Evolutionary conservation across 2,113 vertebrate genomes (phyloP).

Genomic region (Salvelinus fontinalis): DNA sequence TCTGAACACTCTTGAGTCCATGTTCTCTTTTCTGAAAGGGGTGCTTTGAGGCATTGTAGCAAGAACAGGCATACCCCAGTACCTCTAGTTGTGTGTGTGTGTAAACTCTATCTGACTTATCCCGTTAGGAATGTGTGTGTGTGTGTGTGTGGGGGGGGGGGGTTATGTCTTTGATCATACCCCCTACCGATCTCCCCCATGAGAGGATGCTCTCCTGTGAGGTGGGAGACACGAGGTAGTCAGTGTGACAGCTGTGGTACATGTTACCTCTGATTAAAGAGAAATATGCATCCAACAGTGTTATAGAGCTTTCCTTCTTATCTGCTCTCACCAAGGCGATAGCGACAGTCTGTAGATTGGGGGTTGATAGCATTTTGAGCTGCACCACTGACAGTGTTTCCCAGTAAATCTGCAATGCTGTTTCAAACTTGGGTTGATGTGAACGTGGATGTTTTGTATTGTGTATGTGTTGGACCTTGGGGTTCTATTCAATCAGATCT

Average conservation of each 20-base stretch:
- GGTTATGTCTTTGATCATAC: conserved; percentile 53
- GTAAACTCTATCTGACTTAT: conserved; percentile 45
- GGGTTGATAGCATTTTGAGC: not conserved
- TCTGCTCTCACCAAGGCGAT: conserved; percentile 37
- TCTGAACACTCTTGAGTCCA: no score
- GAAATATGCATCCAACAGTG: conserved; percentile 73
- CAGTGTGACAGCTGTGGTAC: conserved; percentile 51
- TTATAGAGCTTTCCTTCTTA: conserved; percentile 60
- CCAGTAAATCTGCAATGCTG: not conserved
- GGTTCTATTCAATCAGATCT: no score
- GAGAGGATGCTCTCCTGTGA: conserved; percentile 50
- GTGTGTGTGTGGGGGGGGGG: not conserved
- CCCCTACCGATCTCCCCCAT: conserved; percentile 47
- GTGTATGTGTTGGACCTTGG: not conserved
- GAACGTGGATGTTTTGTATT: not conserved
- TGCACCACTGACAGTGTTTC: not conserved
- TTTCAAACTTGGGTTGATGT: no score
- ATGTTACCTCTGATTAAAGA: conserved; percentile 74
- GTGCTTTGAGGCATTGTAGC: not conserved
- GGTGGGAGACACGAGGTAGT: conserved; percentile 65
- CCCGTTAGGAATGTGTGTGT: conserved; percentile 33
- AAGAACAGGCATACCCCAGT: conserved; percentile 34
- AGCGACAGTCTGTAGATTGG: conserved; percentile 17
- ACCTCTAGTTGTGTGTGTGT: conserved; percentile 6
- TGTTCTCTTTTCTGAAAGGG: not conserved